Evolutionary conservation across 2,113 vertebrate species (phyloP), one percentile per base, ranked within the genome.

Genomic region (Pantherophis guttatus): DNA sequence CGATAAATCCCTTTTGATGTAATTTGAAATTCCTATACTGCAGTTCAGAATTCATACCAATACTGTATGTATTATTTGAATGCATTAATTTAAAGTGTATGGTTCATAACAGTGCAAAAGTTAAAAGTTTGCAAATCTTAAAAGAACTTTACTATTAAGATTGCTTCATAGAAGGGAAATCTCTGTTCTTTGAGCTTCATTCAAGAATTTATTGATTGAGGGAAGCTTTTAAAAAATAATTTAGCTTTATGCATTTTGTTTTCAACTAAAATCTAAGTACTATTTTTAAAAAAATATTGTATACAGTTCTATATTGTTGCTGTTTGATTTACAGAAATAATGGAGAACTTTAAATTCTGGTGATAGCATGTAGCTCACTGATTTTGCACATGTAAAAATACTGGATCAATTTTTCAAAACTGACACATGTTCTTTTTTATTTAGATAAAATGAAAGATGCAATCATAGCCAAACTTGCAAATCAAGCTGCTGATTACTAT

Each of bases 361-460:
- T 21, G 6, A 81, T 24, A n/a, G 8, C 85, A 24, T 75, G 21
- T 55, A 13, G 21, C 26, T 39, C 81, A 11, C 11, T 81, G 15
- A 81, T 81, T 81, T 81, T 81, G 75, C 75, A 21, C 8, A 44
- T 44, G 2, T 44, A 81, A 52, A 54, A 55, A 44, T 52, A 55
- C 53, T 89, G 12, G 9, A 44, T 89, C 39, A 70, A 26, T 8
- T 19, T 88, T 24, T 70, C 58, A 1, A 50, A 95, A 65, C n/a
- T 94, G 0, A 24, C 86, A n/a, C 13, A 2, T 24, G 5, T 86
- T 94, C 1, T 94, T 26, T 53, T 89, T 96, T 58, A 53, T 93
- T 2, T 95, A 99, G 99, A 99, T 97, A 99, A 98, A 96, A 99
- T 99, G 99, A 99, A 99, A 97, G 99, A 99, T 81, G 99, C 97